phyloP scores from a whole-genome alignment of 2,113 vertebrate genomes.

The human (Homo sapiens) region GRCh38 chr21:29413001-29413500 shows the following conservation, averaged over 20 bases:
- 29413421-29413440: no score
- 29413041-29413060: not conserved
- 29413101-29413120: not conserved
- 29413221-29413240: not conserved
- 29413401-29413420: no score
- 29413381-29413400: no score
- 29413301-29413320: no score
- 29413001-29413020: not conserved
- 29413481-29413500: no score
- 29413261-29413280: not conserved
- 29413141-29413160: not conserved
- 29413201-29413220: not conserved
- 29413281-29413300: no score
- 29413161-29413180: not conserved
- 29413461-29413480: no score
- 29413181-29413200: not conserved
- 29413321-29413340: no score
- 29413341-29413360: no score
- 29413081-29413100: not conserved
- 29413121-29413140: not conserved
- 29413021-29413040: not conserved
- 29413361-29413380: no score
- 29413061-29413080: not conserved
- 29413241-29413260: not conserved
- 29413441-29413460: no score